Base-by-base conservation (phyloP, 2,888 invertebrate species). In the Melanostoma scalare region DNA sequence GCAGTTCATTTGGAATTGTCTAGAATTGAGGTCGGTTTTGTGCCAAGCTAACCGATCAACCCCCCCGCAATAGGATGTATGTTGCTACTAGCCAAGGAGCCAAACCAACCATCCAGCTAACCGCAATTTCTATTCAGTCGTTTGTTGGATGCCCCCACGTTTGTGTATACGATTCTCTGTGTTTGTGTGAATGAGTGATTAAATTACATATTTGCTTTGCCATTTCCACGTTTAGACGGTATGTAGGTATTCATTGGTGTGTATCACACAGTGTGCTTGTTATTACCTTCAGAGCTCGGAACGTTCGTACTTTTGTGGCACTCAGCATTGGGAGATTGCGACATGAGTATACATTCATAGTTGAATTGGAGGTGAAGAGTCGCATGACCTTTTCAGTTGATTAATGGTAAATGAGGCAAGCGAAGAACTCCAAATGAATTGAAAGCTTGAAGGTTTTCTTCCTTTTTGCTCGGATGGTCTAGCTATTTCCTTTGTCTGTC, bases 1-100 rank as follows among this genome's bases (percentile, higher is more conserved):
- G 81, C 76, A 81, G 81, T 85, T 80, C 81, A 69, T 80, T 85
- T 77, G 78, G 74, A 74, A 78, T 78, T 65, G 74, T 73, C 78
- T 78, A 53, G 73, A 78, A 78, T 69, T 73, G 78, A 69, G 78
- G 78, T 69, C 73, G 78, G 71, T 84, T 78, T 74, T 74, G 78
- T 78, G 68, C 78, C 73, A 74, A 84, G 69, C 74, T 78, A 84
- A 84, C 73, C 69, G 65, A 67, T 72, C 78, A 77, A 72, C 60
- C 77, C 77, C 50, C 20, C 10, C 46, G 36, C 53, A 46, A 20
- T 35, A 44, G 20, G 20, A 20, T 20, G 20, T 20, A 20, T 20
- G 20, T 20, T 20, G 20, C 31, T 53, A 55, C n/a, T 35, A 55
- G 56, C 20, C 33, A 55, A 53, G 20, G 40, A 65, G 50, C 8